Percentiles rank a stretch among this genome's conserved stretches.
Evolutionary conservation across 1,140 invertebrate species (phyloP).

Genomic region (Euschistus heros): DNA sequence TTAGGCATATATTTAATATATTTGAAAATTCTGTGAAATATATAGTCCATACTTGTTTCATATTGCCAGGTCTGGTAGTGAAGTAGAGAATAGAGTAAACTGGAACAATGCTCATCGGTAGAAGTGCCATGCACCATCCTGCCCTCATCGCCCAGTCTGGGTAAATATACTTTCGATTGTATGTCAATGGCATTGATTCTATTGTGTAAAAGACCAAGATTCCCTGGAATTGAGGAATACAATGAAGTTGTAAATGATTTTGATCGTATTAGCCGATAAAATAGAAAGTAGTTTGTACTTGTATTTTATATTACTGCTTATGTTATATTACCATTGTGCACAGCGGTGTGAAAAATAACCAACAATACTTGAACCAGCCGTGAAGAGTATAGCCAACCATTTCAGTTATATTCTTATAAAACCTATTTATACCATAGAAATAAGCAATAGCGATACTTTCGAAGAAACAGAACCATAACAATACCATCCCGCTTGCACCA

Average conservation of each 20-base stretch:
- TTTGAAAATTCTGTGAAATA: no score
- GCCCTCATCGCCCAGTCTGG: conserved; percentile 64
- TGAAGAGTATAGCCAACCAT: conserved; percentile 48
- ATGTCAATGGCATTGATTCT: conserved; percentile 52
- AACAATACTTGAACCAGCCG: conserved; percentile 43
- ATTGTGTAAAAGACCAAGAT: conserved; percentile 59
- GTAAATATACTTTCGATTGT: conserved; percentile 54
- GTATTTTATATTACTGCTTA: not conserved
- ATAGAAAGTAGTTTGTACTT: not conserved
- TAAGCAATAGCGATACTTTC: conserved; percentile 53
- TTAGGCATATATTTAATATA: no score
- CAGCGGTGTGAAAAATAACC: conserved; percentile 48
- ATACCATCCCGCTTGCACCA: conserved; percentile 61
- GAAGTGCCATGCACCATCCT: conserved; percentile 57
- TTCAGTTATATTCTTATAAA: conserved; percentile 49
- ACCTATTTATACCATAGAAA: conserved; percentile 49
- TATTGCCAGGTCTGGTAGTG: conserved; percentile 34
- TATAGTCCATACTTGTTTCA: conserved; percentile 41
- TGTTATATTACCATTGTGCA: conserved; percentile 43
- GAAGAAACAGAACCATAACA: conserved; percentile 55
- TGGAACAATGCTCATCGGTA: conserved; percentile 65
- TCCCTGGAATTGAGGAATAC: conserved; percentile 40
- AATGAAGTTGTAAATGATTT: not conserved
- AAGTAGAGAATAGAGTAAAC: conserved; percentile 49
- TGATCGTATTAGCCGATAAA: not conserved